Evolutionary conservation across 2,888 invertebrate genomes (phyloP), one percentile per base, ranked within the genome.

Genomic region (Melanchra persicariae): DNA sequence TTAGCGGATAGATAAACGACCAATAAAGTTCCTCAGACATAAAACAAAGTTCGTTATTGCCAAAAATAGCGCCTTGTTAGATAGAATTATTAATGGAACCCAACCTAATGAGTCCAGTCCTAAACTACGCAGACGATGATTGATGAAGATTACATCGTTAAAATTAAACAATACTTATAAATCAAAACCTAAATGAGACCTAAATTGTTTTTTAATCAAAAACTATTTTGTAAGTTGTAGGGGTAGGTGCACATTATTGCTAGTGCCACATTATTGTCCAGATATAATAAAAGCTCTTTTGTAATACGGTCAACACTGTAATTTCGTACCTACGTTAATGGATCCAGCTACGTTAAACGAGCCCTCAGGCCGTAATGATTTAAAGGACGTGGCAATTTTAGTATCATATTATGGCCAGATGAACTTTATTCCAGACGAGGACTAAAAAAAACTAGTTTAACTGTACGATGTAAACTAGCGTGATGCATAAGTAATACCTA

Each of bases 371-470:
- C 0, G 49, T 34, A 47, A 43, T 17, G 3, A 26, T 65, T 61
- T 69, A 49, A 75, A 77, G 52, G 26, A 61, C 55, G 22, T 57
- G 24, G 62, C 67, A 34, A 73, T 74, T 74, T 74, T 74, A 67
- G 17, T 26, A 51, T 40, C 40, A 26, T 40, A 26, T 12, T 49
- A 10, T 17, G 24, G 40, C 24, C 10, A 34, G 9, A 22, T 49
- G 43, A 15, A 17, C 24, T 19, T 59, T 64, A 26, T 34, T 54
- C 6, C 45, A 40, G 45, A 37, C 6, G 19, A 12, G 1, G 3
- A n/a, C 2, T 22, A 40, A 43, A 51, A 34, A 54, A 37, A 37
- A 12, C 6, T 15, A 51, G 12, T n/a, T 30, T 1, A 30, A n/a
- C 19, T n/a, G 5, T 10, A 24, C 5, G 37, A 51, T n/a, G 17